Evolutionary conservation across 2,888 invertebrate genomes (phyloP), one percentile per base, ranked within the genome.

Genomic region (Ennomos fuscantarius): DNA sequence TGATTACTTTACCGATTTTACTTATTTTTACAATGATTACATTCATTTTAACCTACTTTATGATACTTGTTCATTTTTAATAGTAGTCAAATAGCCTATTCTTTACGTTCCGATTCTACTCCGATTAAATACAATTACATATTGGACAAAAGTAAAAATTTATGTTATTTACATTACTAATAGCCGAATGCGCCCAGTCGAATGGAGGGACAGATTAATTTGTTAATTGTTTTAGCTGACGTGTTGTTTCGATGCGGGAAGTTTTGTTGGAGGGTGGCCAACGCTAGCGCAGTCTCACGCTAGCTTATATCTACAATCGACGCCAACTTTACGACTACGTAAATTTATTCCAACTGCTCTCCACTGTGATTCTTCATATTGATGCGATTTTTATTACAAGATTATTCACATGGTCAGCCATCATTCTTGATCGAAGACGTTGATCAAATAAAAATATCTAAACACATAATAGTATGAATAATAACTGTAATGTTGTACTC

Each of bases 281-380:
- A 82, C 68, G 69, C 66, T 63, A 62, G 75, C 75, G 78, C 81
- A 76, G 74, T 74, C 74, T 76, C 73, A 66, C 68, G 65, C 74
- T 74, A 73, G 66, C 79, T 78, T 78, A 77, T 82, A 79, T 53
- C 55, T 82, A 78, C 74, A 71, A 69, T 70, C 68, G 70, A 70
- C 76, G 73, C 72, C 74, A 76, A 79, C 73, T 87, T 89, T 88
- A 87, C 76, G 83, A 86, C 76, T 81, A 73, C 68, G 70, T 83
- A 79, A 86, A 85, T 79, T 86, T 81, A 80, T 77, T 79, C 72
- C 74, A 79, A 82, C 78, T 77, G 74, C 74, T 81, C 70, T 73
- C 67, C 62, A 73, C 76, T 79, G 75, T 73, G 74, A 81, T 81
- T 82, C 79, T 78, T 79, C 72, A 79, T 72, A 78, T 77, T 73